phyloP scores from a whole-genome alignment of 2,888 invertebrate genomes.

The Villa cingulata region DNA sequence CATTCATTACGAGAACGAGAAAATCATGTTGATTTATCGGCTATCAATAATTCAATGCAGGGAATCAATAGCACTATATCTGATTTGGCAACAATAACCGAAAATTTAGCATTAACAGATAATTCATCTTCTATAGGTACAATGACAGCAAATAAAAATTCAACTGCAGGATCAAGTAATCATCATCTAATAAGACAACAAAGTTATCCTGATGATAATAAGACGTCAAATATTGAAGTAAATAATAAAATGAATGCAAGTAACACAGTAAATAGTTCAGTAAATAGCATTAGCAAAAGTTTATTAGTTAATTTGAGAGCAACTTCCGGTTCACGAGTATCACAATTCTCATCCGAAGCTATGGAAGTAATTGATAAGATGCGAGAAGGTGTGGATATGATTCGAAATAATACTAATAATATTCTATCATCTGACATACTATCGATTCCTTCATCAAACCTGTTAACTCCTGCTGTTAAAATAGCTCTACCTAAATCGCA shows the following conservation, averaged over 20 bases:
- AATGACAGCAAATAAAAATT: slow-evolving; percentile 17
- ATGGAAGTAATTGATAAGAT: slow-evolving; percentile 53
- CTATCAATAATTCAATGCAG: slow-evolving; percentile 56
- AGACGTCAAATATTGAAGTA: slow-evolving; percentile 34
- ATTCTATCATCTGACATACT: slow-evolving; percentile 57
- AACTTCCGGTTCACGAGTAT: slow-evolving; percentile 14
- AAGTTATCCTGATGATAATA: slow-evolving; percentile 41
- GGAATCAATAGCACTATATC: slow-evolving; percentile 39
- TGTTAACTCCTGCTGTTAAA: slow-evolving; percentile 35
- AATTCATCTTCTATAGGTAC: slow-evolving; percentile 32
- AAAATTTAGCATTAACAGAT: slow-evolving; percentile 59
- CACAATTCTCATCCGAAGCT: slow-evolving; percentile 40
- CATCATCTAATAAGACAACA: slow-evolving; percentile 24
- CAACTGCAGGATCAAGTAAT: slow-evolving; percentile 1
- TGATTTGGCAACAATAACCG: slow-evolving; percentile 78
- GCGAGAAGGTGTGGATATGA: slow-evolving; percentile 54
- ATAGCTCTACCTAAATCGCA: slow-evolving; percentile 36
- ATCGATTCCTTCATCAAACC: slow-evolving; percentile 39
- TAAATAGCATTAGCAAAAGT: slow-evolving; percentile 25
- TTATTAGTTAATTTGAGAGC: slow-evolving; percentile 28
- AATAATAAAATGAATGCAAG: slow-evolving; percentile 36
- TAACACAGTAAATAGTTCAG: slow-evolving; percentile 28
- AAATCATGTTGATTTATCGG: slow-evolving; percentile 50
- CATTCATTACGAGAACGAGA: slow-evolving; percentile 44
- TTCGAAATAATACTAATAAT: slow-evolving; percentile 66